Evolutionary conservation across 2,888 invertebrate genomes (phyloP).

Genomic region (Orchesella flavescens): DNA sequence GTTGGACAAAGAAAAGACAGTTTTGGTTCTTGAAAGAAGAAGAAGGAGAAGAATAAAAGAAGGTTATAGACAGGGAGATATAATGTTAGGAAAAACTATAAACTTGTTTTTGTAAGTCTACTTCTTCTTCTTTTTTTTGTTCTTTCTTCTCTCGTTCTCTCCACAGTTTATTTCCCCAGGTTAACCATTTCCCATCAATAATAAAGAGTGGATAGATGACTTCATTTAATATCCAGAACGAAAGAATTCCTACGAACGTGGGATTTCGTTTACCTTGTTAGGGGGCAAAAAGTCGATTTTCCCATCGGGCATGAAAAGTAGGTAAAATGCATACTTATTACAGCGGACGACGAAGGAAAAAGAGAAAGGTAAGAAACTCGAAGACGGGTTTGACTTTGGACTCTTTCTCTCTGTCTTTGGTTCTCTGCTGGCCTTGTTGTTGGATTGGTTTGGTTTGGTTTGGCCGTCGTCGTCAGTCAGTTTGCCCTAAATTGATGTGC

Average conservation of each 20-base stretch:
- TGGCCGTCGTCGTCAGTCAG: not conserved
- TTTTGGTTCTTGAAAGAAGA: not conserved
- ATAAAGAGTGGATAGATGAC: conserved; percentile 28
- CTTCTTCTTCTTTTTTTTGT: not conserved
- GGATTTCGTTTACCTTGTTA: conserved; percentile 50
- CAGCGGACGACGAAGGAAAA: not conserved
- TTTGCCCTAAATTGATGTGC: not conserved
- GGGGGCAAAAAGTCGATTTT: conserved; percentile 32
- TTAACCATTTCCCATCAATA: conserved; percentile 50
- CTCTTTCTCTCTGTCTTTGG: not conserved
- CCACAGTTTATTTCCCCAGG: conserved; percentile 22
- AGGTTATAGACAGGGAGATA: not conserved
- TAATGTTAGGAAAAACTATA: too few relatives aligned
- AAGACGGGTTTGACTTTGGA: too few relatives aligned
- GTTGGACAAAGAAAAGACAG: conserved; percentile 9
- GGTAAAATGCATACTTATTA: conserved; percentile 12
- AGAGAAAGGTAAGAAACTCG: not conserved
- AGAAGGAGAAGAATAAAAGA: not conserved
- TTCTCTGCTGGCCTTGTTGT: not conserved
- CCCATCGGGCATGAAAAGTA: conserved; percentile 8
- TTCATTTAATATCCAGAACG: conserved; percentile 47
- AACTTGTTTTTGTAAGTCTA: too few relatives aligned
- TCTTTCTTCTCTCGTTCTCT: not conserved
- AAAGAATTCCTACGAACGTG: not conserved
- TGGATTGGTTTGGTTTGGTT: not conserved